phyloP scores from a whole-genome alignment of 2,113 vertebrate species.

The Ailurus styani region DNA sequence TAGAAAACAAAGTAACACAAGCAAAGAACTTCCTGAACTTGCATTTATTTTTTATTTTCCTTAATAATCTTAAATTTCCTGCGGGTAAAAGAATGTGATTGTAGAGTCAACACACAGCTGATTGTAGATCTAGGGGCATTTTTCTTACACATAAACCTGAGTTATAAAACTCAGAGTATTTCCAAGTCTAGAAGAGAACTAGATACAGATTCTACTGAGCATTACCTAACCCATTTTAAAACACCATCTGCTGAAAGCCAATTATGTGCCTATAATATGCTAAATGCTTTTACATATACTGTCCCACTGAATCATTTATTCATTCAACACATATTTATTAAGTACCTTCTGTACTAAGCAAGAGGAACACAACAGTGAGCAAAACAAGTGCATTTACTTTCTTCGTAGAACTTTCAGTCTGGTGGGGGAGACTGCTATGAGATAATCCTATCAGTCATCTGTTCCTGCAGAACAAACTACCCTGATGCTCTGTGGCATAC shows the following conservation, averaged over 20 bases:
- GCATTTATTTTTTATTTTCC: constrained; percentile 64
- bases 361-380: background rate
- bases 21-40: constrained; percentile 61
- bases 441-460: background rate
- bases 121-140: constrained; percentile 18
- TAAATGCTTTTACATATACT: background rate
- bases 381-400: background rate
- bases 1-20: constrained; percentile 68
- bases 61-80: constrained; percentile 67
- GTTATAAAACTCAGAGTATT: constrained; percentile 36
- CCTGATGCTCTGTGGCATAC: background rate
- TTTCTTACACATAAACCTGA: constrained; percentile 40
- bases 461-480: background rate
- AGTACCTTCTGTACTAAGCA: background rate
- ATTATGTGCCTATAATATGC: background rate
- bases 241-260: constrained; percentile 9
- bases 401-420: background rate
- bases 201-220: background rate
- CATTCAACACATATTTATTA: background rate
- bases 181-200: constrained; percentile 32
- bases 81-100: background rate
- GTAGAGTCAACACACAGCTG: constrained; percentile 23
- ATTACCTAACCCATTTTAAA: constrained; percentile 27
- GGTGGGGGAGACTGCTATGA: background rate
- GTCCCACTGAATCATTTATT: background rate